These are phyloP conservation scores for Tamias sibiricus DNA, from an alignment of 2,113 vertebrate species.

Conservation along the genomic window DNA sequence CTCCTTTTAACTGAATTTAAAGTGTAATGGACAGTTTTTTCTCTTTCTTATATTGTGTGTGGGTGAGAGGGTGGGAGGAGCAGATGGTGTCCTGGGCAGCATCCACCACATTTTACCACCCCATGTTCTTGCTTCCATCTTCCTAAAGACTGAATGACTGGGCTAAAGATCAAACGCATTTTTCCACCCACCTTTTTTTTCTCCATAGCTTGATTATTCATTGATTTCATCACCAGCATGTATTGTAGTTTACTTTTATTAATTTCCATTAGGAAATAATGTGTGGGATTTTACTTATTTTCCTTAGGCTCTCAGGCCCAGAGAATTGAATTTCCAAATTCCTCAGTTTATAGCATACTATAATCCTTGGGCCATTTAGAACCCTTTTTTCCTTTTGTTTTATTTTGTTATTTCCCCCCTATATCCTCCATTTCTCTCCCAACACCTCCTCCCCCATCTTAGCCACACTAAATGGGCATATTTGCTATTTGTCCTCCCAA, in stretches of 20 bases:
- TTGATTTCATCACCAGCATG: background rate
- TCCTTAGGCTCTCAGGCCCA: background rate
- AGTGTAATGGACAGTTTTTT: background rate
- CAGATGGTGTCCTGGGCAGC: background rate
- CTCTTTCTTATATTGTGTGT: background rate
- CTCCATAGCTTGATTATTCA: background rate
- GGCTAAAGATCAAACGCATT: background rate
- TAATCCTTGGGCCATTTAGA: background rate
- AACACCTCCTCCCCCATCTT: background rate
- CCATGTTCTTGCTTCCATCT: background rate
- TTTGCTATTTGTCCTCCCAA: background rate
- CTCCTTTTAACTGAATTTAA: background rate
- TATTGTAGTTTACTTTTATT: background rate
- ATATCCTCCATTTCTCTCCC: background rate
- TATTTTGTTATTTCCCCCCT: background rate
- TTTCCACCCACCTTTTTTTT: background rate
- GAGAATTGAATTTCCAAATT: background rate
- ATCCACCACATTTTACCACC: background rate
- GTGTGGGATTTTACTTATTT: background rate
- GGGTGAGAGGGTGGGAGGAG: background rate
- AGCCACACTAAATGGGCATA: background rate
- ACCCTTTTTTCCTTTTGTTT: background rate
- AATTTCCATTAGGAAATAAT: conserved; percentile 4
- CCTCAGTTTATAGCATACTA: background rate
- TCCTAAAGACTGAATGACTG: background rate